phyloP scores from a whole-genome alignment of 2,113 vertebrate genomes.

The Penelope pileata region DNA sequence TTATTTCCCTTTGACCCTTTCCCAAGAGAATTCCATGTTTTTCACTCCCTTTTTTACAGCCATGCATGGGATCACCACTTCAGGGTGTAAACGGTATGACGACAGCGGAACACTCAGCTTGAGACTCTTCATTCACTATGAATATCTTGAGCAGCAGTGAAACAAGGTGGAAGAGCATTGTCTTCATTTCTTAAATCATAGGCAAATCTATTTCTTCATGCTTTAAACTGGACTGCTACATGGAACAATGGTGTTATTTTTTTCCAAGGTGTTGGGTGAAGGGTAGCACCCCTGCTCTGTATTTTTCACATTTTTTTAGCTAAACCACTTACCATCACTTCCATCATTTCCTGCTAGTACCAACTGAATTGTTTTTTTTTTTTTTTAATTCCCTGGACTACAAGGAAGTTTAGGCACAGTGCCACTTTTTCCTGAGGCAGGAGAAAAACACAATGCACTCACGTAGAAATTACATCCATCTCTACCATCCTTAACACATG shows the following conservation, averaged over 20 bases:
- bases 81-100: accelerated
- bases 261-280: background rate
- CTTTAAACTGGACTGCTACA: background rate
- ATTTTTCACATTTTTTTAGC: background rate
- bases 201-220: background rate
- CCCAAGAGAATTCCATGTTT: background rate
- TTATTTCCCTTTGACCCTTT: background rate
- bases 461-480: slow-evolving; percentile 22
- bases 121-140: background rate
- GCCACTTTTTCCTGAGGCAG: background rate
- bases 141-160: background rate
- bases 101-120: background rate
- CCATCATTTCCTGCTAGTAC: background rate
- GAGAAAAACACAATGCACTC: background rate
- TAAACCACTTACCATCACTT: background rate
- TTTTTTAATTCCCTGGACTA: background rate
- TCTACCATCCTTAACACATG: background rate
- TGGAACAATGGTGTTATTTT: background rate
- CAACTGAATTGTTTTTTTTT: background rate
- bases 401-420: background rate
- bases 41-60: background rate
- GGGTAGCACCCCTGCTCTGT: background rate
- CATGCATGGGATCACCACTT: too few species aligned
- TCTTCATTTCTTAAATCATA: background rate
- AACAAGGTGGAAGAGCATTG: background rate